These are phyloP conservation scores for Hyaena hyaena DNA, from an alignment of 2,113 vertebrate species.

Conservation along the genomic window DNA sequence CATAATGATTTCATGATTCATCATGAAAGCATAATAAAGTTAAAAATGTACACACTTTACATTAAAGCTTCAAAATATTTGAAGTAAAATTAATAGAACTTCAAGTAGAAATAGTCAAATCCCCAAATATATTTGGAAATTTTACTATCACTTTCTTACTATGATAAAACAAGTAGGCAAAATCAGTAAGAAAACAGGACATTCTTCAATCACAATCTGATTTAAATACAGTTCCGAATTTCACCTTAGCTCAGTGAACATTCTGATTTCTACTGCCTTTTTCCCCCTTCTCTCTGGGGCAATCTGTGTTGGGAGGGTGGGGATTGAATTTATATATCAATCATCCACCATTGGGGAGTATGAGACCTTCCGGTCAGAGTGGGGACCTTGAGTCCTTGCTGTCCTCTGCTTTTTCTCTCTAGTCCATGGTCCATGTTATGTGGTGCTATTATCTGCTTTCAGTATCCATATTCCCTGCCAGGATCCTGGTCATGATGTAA, in stretches of 20 bases:
- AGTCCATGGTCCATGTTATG: neutral
- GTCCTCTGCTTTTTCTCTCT: neutral
- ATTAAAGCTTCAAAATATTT: neutral
- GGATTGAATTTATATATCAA: neutral
- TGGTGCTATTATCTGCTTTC: neutral
- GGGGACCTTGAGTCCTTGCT: neutral
- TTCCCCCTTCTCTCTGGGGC: neutral
- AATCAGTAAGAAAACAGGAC: neutral
- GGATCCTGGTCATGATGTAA: neutral
- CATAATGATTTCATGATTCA: neutral
- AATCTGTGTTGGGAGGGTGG: neutral
- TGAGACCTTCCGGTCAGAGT: neutral
- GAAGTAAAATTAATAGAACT: neutral
- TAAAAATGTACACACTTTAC: neutral
- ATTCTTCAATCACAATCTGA: constrained; percentile 14
- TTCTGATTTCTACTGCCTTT: neutral
- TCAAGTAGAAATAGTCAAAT: neutral
- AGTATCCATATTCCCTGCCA: neutral
- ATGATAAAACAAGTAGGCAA: neutral
- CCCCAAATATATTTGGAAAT: neutral
- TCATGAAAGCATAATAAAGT: neutral
- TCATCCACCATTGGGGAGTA: neutral
- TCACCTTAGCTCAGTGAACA: neutral
- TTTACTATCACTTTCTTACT: neutral
- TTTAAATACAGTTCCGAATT: constrained; percentile 48